Base-by-base conservation (phyloP, 2,113 vertebrate genomes). In the Rostratula benghalensis region DNA sequence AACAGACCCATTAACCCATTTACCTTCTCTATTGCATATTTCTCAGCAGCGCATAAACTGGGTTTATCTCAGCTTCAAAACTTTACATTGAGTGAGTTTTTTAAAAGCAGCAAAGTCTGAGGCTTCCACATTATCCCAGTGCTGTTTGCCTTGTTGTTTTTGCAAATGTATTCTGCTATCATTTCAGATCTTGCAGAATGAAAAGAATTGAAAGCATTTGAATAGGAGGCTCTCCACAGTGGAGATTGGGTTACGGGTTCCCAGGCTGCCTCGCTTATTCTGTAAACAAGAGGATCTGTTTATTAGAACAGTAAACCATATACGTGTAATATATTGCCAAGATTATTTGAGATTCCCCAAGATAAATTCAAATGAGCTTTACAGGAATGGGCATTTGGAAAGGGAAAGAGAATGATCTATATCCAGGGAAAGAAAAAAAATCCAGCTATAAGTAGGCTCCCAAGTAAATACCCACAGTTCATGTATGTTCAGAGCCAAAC, bases 281-380 rank as follows among this genome's bases (percentile, higher is more conserved):
- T 92, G 77, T 96, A 97, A 96, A 95, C 90, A 95, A 89, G 89
- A 59, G 84, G 89, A 91, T 87, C 33, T 92, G 94, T 97, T 95
- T 95, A 92, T 94, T 96, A 89, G 80, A 94, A 87, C n/a, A 87
- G 94, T 93, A 95, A 97, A 94, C 94, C 57, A 23, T 92, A 84
- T 68, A 68, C 65, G 61, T 61, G 50, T 94, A 84, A 96, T 86
- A 46, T 96, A 96, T 92, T 93, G 96, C 95, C 65, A 46, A 93
- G 96, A 92, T 97, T 96, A 95, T 92, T 65, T 82, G 77, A 95
- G 89, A 96, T 97, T 89, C 90, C 89, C 60, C 31, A 27, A 76
- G 94, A 96, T 90, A 93, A 96, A 92, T 96, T 94, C 61, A 92
- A 82, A 87, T 89, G 83, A 93, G 76, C 73, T 94, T 87, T 86